phyloP scores from a whole-genome alignment of 2,797 vertebrate species.

The Sebastes vulpes region DNA sequence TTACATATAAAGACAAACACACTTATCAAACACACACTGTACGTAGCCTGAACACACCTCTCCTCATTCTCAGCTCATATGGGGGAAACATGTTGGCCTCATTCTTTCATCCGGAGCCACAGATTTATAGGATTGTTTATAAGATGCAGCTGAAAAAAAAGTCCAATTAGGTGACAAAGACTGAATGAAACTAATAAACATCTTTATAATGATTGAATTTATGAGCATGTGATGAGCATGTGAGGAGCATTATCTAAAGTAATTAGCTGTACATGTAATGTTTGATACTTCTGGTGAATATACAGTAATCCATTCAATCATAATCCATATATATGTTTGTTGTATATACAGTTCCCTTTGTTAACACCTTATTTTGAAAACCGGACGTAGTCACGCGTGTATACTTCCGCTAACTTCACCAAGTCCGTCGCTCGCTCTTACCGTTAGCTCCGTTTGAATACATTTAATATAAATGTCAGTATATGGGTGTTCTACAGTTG shows the following conservation, averaged over 20 bases:
- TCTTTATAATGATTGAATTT: neutral
- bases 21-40: neutral
- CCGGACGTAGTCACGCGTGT: accelerated
- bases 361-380: too few relatives aligned
- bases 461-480: too few relatives aligned
- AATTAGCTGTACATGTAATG: neutral
- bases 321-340: too few relatives aligned
- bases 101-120: constrained; percentile 73
- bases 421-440: too few relatives aligned
- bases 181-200: neutral
- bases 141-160: constrained; percentile 2
- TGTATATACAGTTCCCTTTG: too few relatives aligned
- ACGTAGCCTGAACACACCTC: constrained; percentile 18
- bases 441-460: too few relatives aligned
- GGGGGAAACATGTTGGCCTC: constrained; percentile 74
- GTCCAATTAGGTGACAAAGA: constrained; percentile 33
- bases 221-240: too few relatives aligned
- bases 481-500: too few relatives aligned
- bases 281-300: too few relatives aligned
- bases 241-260: constrained; percentile 1
- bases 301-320: too few relatives aligned
- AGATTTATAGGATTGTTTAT: constrained; percentile 62
- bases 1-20: constrained; percentile 24
- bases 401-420: too few relatives aligned
- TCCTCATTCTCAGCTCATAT: constrained; percentile 35